A percentile compares a stretch with the other conserved stretches of the same genome.
Conservation (phyloP, 2,888 invertebrate species). For the Eupithecia insigniata region DNA sequence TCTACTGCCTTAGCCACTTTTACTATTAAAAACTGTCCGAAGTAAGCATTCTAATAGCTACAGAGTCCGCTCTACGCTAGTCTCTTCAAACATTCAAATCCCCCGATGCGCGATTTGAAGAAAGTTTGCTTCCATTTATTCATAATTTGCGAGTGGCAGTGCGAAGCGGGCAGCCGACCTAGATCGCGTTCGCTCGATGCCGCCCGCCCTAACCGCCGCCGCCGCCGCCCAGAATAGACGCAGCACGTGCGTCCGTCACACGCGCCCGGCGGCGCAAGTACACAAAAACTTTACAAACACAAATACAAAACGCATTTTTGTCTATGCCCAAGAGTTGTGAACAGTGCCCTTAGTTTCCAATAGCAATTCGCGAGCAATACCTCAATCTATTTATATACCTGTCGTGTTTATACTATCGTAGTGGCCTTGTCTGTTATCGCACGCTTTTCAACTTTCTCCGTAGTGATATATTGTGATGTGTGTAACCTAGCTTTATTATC, state of each 20-base stretch:
- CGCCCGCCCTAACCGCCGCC: constrained; percentile 61
- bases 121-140: constrained; percentile 40
- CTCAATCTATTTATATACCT: constrained; percentile 64
- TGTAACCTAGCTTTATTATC: constrained; percentile 55
- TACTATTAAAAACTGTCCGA: background rate
- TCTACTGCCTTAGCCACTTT: background rate
- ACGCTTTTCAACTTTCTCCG: constrained; percentile 60
- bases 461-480: constrained; percentile 51
- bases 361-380: constrained; percentile 33
- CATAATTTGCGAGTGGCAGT: constrained; percentile 39
- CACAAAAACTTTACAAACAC: constrained; percentile 42
- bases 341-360: constrained; percentile 45
- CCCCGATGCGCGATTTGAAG: constrained; percentile 27
- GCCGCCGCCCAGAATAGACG: constrained; percentile 78
- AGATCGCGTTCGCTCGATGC: constrained; percentile 78
- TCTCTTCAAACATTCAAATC: background rate
- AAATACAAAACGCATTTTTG: constrained; percentile 42
- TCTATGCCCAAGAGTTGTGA: constrained; percentile 50
- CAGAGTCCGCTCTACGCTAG: background rate
- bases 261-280: constrained; percentile 41
- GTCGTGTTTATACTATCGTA: constrained; percentile 67
- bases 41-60: background rate
- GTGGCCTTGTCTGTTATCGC: constrained; percentile 73
- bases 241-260: constrained; percentile 81
- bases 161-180: constrained; percentile 69